phyloP scores from a whole-genome alignment of 2,888 invertebrate genomes.

The Pristionchus maxplancki region DNA sequence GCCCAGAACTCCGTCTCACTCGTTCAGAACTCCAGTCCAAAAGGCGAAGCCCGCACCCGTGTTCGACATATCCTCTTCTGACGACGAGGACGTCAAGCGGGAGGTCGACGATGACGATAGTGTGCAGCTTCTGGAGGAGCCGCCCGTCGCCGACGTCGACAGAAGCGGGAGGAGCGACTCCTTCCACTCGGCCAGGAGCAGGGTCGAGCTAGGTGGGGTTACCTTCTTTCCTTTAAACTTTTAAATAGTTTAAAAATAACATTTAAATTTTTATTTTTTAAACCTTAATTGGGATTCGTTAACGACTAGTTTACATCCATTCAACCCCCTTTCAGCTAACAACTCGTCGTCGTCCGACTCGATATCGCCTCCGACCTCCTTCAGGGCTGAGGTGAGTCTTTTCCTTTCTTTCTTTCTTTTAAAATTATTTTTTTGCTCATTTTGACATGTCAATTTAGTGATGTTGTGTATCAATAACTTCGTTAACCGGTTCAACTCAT shows the following conservation, averaged over 20 bases:
- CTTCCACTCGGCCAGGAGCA: conserved; percentile 23
- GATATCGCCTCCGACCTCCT: conserved; percentile 26
- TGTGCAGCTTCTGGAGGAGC: background rate
- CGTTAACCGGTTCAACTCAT: too few relatives aligned
- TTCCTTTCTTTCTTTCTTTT: background rate
- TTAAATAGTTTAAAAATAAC: too few relatives aligned
- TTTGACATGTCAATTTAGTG: too few relatives aligned
- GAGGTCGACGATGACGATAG: background rate
- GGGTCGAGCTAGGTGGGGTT: background rate
- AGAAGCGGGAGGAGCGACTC: background rate
- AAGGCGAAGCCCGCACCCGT: background rate
- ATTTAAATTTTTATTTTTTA: too few relatives aligned
- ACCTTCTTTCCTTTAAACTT: too few relatives aligned
- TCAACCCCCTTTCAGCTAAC: background rate
- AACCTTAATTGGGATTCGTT: too few relatives aligned
- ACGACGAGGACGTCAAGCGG: background rate
- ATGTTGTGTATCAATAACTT: too few relatives aligned
- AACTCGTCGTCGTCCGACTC: background rate
- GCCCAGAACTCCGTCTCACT: background rate
- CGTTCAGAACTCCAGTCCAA: background rate
- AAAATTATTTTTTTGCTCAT: background rate
- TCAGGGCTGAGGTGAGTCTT: conserved; percentile 6
- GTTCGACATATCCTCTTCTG: conserved; percentile 6
- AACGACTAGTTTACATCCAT: too few relatives aligned
- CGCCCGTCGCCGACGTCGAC: background rate